phyloP scores from a whole-genome alignment of 2,113 vertebrate species.

The Pongo pygmaeus region DNA sequence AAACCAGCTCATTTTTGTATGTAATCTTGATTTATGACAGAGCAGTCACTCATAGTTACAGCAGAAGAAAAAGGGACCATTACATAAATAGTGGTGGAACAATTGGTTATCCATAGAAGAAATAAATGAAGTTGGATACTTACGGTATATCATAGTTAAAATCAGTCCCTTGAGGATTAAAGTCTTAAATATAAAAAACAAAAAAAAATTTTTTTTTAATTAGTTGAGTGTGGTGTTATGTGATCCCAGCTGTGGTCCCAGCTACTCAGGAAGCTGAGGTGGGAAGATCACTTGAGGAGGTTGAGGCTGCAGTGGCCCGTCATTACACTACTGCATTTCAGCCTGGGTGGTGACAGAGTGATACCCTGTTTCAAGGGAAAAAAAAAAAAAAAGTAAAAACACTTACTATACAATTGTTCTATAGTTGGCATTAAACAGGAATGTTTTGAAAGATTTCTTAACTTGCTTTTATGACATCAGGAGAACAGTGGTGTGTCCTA shows the following conservation, averaged over 20 bases:
- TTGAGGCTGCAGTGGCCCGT: too few species aligned
- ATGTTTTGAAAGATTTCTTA: not conserved
- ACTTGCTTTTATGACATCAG: conserved; percentile 79
- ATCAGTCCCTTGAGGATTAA: not conserved
- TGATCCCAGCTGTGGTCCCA: too few species aligned
- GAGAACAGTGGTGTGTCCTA: conserved; percentile 97
- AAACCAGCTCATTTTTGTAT: not conserved
- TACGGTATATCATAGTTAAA: not conserved
- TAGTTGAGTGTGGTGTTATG: too few species aligned
- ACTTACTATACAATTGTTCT: not conserved
- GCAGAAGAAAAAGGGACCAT: not conserved
- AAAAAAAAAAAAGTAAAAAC: not conserved
- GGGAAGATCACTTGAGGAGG: too few species aligned
- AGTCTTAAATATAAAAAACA: not conserved
- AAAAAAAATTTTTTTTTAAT: not conserved
- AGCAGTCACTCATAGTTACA: not conserved
- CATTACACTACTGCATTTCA: too few species aligned
- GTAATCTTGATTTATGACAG: not conserved
- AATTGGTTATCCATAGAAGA: not conserved
- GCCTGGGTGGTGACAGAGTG: too few species aligned
- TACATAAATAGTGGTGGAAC: not conserved
- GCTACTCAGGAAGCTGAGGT: too few species aligned
- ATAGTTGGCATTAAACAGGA: not conserved
- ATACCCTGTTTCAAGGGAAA: too few species aligned
- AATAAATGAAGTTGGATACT: not conserved